Evolutionary conservation across 2,888 invertebrate species (phyloP), one percentile per base, ranked within the genome.

Genomic region (Polylopha cassiicola): DNA sequence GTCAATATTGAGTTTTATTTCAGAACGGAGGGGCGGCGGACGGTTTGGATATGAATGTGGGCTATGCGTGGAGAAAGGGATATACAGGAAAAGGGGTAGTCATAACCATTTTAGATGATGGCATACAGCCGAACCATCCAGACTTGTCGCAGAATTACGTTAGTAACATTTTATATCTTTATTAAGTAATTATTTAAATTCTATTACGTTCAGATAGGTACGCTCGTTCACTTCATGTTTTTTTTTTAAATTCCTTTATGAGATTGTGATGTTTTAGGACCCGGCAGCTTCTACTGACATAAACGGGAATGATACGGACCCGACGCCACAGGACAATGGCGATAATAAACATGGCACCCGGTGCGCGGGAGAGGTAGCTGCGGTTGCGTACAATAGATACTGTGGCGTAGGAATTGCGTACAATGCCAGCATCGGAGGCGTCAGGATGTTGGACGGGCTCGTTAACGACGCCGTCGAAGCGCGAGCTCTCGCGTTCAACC

Each of bases 311-410:
- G 98, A 99, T 77, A 92, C 92, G 56, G 98, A 99, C 85, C 99
- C 99, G 22, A 97, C 95, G 88, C 99, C 99, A 8, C 93, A 97
- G 76, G 97, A 98, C 86, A 97, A 98, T 84, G 97, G 97, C 20
- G 98, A 98, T 82, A 99, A 99, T 88, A 98, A 98, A 88, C 98
- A 99, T 74, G 99, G 99, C 27, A 99, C 99, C 46, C 88, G 99
- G 55, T 99, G 99, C 76, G 99, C 99, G 13, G 99, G 99, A 14
- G 99, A 99, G 86, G 98, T 99, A 5, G 97, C 99, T 21, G 98
- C 96, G 50, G 92, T 95, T 44, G 98, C 98, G 32, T 97, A 95
- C 80, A 99, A 99, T 84, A 92, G 92, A 66, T 94, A 92, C 65
- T 99, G 99, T 74, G 99, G 99, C 21, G 97, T 99, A 29, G 99